Conservation (phyloP, 2,113 vertebrate species). For the Erinaceus europaeus region DNA sequence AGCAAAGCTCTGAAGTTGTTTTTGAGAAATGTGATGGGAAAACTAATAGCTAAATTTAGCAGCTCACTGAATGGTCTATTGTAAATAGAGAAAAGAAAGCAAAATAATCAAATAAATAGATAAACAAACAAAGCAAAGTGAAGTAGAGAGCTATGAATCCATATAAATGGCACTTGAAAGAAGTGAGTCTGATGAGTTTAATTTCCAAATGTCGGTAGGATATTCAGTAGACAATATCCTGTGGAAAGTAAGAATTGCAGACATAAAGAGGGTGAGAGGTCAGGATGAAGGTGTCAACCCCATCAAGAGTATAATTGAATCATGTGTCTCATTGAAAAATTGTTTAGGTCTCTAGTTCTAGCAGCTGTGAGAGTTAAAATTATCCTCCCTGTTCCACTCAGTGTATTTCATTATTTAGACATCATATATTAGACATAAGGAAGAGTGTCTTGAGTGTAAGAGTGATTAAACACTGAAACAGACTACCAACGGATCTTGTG, state of each 20-base stretch:
- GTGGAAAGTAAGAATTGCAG: slow-evolving; percentile 58
- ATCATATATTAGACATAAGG: slow-evolving; percentile 78
- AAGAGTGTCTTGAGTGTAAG: slow-evolving; percentile 63
- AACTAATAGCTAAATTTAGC: not conserved
- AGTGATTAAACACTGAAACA: slow-evolving; percentile 70
- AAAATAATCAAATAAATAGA: not conserved
- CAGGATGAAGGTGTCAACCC: slow-evolving; percentile 38
- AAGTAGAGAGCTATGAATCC: not conserved
- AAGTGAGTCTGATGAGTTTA: slow-evolving; percentile 29
- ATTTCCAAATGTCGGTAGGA: slow-evolving; percentile 12
- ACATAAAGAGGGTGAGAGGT: slow-evolving; percentile 60
- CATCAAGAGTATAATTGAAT: slow-evolving; percentile 50
- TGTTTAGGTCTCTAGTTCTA: slow-evolving; percentile 65
- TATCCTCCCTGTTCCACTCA: slow-evolving; percentile 64
- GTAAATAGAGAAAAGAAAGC: not conserved
- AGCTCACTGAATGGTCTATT: not conserved
- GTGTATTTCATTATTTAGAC: slow-evolving; percentile 77
- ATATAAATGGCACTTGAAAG: slow-evolving; percentile 24
- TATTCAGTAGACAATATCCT: slow-evolving; percentile 49
- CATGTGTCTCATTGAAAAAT: slow-evolving; percentile 71
- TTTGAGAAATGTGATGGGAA: not conserved
- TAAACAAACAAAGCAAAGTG: no score
- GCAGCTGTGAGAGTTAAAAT: slow-evolving; percentile 72
- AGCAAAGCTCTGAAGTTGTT: not conserved
- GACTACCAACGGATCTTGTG: slow-evolving; percentile 57